A percentile compares a stretch with the other conserved stretches of the same genome.
These are phyloP conservation scores for Gallinago undulata DNA, from an alignment of 2,113 vertebrate species.

Conservation along the genomic window DNA sequence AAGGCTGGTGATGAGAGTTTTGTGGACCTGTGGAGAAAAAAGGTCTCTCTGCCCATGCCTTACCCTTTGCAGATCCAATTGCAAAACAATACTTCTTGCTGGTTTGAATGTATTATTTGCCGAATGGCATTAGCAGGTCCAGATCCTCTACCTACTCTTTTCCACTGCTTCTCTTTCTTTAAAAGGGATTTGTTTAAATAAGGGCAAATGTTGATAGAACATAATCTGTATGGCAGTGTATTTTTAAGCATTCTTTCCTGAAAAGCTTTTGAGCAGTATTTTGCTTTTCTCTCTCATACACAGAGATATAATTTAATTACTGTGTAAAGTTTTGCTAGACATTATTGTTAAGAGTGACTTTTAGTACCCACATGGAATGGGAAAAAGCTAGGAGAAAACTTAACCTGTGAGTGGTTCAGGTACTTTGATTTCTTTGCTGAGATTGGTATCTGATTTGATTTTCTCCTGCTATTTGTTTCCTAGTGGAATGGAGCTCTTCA, in stretches of 20 bases:
- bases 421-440: background rate
- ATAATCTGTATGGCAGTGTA: background rate
- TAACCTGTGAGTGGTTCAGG: background rate
- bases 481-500: slow-evolving; percentile 93
- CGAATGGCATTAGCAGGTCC: background rate
- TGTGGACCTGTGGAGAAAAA: background rate
- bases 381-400: background rate
- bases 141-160: background rate
- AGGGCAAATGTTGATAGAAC: background rate
- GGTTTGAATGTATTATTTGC: background rate
- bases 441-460: slow-evolving; percentile 8
- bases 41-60: background rate
- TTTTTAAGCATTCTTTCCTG: slow-evolving; percentile 3
- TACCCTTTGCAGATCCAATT: background rate
- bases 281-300: background rate
- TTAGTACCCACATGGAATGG: background rate
- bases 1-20: background rate
- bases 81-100: background rate
- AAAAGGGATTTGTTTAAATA: slow-evolving; percentile 1
- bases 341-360: background rate
- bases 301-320: background rate
- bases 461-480: slow-evolving; percentile 39
- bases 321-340: background rate
- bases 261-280: slow-evolving; percentile 1
- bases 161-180: background rate